phyloP scores from a whole-genome alignment of 2,113 vertebrate genomes.

The Hemibagrus wyckioides region DNA sequence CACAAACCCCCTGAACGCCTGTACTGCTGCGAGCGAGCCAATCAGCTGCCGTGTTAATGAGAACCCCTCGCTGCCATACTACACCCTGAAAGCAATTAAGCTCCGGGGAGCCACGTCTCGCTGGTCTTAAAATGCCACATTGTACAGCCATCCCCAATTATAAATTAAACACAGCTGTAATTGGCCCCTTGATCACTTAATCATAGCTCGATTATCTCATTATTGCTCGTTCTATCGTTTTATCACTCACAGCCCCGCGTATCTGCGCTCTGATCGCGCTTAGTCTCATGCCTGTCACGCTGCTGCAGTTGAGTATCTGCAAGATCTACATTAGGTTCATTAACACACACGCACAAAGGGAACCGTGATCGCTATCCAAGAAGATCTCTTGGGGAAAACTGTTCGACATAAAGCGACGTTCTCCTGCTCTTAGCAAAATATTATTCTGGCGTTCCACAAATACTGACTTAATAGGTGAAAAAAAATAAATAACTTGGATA shows the following conservation, averaged over 20 bases:
- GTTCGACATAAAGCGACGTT: background rate
- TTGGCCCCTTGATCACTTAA: slow-evolving; percentile 64
- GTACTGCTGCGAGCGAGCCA: background rate
- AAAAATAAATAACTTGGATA: slow-evolving; percentile 51
- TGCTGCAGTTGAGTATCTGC: slow-evolving; percentile 49
- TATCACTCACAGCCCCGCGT: slow-evolving; percentile 54
- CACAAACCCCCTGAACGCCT: background rate
- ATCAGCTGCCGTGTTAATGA: slow-evolving; percentile 41
- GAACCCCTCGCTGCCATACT: slow-evolving; percentile 34
- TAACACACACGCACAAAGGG: slow-evolving; percentile 36
- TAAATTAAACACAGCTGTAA: slow-evolving; percentile 61
- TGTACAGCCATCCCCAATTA: slow-evolving; percentile 53
- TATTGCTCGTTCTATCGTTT: slow-evolving; percentile 60
- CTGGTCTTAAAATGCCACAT: slow-evolving; percentile 54
- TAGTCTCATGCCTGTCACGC: slow-evolving; percentile 51
- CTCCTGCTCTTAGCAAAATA: slow-evolving; percentile 7
- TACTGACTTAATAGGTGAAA: slow-evolving; percentile 58
- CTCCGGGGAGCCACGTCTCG: slow-evolving; percentile 48
- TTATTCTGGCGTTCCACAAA: background rate
- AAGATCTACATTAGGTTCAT: slow-evolving; percentile 54
- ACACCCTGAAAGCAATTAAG: slow-evolving; percentile 51
- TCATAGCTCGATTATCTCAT: slow-evolving; percentile 61
- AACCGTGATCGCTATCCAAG: background rate
- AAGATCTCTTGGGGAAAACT: background rate
- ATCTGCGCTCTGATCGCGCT: slow-evolving; percentile 44